phyloP scores from a whole-genome alignment of 1,140 invertebrate genomes.

The Dinoponera quadriceps region DNA sequence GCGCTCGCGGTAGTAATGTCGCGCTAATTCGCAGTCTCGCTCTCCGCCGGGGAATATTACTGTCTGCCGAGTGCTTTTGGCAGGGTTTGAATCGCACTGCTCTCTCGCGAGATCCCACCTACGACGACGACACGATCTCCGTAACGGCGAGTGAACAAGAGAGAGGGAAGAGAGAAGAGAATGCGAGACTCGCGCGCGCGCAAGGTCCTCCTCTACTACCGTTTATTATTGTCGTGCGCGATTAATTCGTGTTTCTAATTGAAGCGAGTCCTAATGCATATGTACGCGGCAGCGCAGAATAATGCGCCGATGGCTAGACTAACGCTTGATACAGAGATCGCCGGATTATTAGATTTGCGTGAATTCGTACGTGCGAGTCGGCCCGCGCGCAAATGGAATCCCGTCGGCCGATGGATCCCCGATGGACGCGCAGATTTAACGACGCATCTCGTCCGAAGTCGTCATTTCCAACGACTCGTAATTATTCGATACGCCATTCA shows the following conservation, averaged over 20 bases:
- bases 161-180: background rate
- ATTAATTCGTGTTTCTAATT: constrained; percentile 36
- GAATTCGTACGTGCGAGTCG: constrained; percentile 28
- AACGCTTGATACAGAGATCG: constrained; percentile 30
- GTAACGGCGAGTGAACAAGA: no score
- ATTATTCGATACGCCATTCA: background rate
- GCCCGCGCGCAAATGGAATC: constrained; percentile 42
- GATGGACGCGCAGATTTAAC: constrained; percentile 30
- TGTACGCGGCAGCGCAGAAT: background rate
- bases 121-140: constrained; percentile 1
- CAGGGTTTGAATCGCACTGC: constrained; percentile 54
- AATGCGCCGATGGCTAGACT: background rate
- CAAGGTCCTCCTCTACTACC: background rate
- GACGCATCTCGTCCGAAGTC: constrained; percentile 28
- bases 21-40: constrained; percentile 64
- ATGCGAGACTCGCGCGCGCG: constrained; percentile 1
- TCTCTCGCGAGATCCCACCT: constrained; percentile 10
- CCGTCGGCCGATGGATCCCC: background rate
- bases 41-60: constrained; percentile 62
- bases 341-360: constrained; percentile 32
- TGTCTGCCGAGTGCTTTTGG: constrained; percentile 49
- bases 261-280: background rate
- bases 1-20: constrained; percentile 62
- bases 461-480: constrained; percentile 30
- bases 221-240: background rate